A percentile compares a stretch with the other conserved stretches of the same genome.
These are phyloP conservation scores for Hippocampus kuda DNA, from an alignment of 2,797 vertebrate genomes.

Conservation along the genomic window DNA sequence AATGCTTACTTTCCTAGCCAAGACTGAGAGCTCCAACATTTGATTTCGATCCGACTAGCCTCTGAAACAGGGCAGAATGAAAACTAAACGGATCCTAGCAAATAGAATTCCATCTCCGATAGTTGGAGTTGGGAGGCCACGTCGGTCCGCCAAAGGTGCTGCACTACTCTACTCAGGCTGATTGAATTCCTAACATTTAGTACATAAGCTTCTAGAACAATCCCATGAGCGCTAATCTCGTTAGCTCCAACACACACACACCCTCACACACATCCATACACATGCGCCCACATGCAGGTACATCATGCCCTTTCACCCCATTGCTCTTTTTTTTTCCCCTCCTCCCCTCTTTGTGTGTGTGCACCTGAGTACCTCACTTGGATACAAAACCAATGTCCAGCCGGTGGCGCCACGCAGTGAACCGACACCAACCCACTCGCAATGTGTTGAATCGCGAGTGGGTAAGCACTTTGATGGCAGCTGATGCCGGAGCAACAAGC, in stretches of 20 bases:
- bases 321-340: background rate
- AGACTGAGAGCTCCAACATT: background rate
- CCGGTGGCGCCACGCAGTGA: constrained; percentile 27
- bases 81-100: background rate
- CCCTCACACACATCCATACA: constrained; percentile 7
- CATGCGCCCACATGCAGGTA: constrained; percentile 7
- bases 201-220: constrained; percentile 38
- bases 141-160: constrained; percentile 2
- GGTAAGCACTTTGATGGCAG: constrained; percentile 24
- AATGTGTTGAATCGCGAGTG: constrained; percentile 24
- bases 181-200: constrained; percentile 39
- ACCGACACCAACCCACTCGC: constrained; percentile 40
- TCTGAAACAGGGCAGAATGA: background rate
- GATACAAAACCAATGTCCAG: constrained; percentile 10
- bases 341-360: background rate
- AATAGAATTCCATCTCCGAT: background rate
- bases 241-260: constrained; percentile 25
- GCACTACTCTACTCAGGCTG: constrained; percentile 31
- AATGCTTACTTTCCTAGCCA: too few species aligned
- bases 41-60: background rate
- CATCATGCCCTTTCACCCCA: background rate
- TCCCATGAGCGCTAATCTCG: constrained; percentile 41
- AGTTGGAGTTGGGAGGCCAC: background rate
- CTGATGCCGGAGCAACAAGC: constrained; percentile 8
- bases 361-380: constrained; percentile 13